Conservation (phyloP, 2,113 vertebrate genomes). For the Collichthys lucidus region DNA sequence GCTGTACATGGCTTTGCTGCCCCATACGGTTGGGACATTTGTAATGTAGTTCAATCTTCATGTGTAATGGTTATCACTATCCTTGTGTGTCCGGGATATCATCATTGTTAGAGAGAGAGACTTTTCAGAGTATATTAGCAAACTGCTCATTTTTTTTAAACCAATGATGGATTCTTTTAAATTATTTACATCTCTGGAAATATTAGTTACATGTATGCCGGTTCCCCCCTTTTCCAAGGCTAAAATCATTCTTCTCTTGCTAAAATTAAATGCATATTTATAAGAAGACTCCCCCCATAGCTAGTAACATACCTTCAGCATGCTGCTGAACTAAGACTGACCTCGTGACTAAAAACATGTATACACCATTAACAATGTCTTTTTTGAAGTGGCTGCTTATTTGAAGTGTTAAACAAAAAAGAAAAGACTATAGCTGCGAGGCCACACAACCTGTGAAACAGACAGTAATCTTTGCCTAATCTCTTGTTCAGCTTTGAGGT, state of each 20-base stretch:
- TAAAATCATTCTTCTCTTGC: not conserved
- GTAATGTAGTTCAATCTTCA: slow-evolving; percentile 57
- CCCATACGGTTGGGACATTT: slow-evolving; percentile 55
- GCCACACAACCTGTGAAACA: slow-evolving; percentile 50
- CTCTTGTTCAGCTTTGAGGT: slow-evolving; percentile 64
- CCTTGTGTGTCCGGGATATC: slow-evolving; percentile 4
- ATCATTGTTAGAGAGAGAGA: slow-evolving; percentile 3
- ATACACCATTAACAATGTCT: slow-evolving; percentile 16
- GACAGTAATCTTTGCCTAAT: slow-evolving; percentile 62
- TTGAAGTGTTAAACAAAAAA: slow-evolving; percentile 39
- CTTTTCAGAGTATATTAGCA: slow-evolving; percentile 5
- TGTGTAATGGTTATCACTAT: slow-evolving; percentile 43
- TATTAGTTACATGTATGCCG: no score
- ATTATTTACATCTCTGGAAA: not conserved
- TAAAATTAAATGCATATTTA: slow-evolving; percentile 15
- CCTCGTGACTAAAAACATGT: slow-evolving; percentile 30
- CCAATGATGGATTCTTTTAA: not conserved
- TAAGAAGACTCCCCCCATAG: not conserved
- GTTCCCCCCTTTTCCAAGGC: not conserved
- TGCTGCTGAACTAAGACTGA: slow-evolving; percentile 21
- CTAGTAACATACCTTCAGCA: slow-evolving; percentile 5
- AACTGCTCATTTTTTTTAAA: not conserved
- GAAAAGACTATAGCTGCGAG: slow-evolving; percentile 45
- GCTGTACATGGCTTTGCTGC: slow-evolving; percentile 72
- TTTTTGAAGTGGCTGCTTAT: slow-evolving; percentile 37